Conservation (phyloP, 1,140 invertebrate genomes). For the Euura lappo region DNA sequence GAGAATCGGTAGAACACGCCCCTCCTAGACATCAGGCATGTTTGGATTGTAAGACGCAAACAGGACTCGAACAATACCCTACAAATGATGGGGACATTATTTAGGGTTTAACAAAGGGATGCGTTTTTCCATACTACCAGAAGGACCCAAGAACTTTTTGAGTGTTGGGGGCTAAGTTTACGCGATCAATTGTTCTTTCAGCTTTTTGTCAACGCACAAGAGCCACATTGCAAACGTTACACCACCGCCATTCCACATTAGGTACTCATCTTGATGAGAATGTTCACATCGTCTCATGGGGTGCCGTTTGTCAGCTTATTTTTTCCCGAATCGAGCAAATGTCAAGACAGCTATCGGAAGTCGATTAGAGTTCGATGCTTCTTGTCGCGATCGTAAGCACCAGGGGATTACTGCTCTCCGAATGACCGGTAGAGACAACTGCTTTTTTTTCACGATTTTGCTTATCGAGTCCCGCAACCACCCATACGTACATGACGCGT, state of each 20-base stretch:
- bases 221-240: too few species aligned
- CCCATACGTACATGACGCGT: too few species aligned
- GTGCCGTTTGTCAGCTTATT: too few species aligned
- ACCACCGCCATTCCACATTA: too few species aligned
- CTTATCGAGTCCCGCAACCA: too few species aligned
- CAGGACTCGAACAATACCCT: background rate
- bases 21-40: constrained; percentile 1
- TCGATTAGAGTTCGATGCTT: constrained; percentile 7
- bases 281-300: too few species aligned
- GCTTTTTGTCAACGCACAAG: background rate
- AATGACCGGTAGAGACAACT: too few species aligned
- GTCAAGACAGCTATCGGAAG: constrained; percentile 3
- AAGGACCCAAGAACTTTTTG: background rate
- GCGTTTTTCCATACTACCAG: background rate
- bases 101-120: background rate
- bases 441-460: too few species aligned
- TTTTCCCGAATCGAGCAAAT: constrained; percentile 2
- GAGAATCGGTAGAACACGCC: constrained; percentile 8
- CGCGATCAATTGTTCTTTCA: constrained; percentile 7
- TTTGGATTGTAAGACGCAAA: background rate
- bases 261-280: too few species aligned
- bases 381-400: too few species aligned
- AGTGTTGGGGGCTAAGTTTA: background rate
- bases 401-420: too few species aligned
- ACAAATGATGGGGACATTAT: constrained; percentile 13